Conservation (phyloP, 2,113 vertebrate genomes). For the Vulpes lagopus region DNA sequence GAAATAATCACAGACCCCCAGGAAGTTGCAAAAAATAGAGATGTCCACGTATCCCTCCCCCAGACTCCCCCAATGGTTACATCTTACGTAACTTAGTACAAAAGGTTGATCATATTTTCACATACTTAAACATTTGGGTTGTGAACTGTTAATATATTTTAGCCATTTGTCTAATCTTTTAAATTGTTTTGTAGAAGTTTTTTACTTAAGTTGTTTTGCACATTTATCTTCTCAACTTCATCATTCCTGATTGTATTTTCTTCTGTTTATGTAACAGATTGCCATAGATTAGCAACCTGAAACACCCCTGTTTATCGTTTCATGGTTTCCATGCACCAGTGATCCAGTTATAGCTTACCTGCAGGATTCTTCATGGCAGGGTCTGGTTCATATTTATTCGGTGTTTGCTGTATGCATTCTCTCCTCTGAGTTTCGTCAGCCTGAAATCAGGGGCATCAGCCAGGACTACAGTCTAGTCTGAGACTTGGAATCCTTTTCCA, state of each 20-base stretch:
- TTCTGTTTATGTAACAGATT: not conserved
- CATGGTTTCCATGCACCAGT: not conserved
- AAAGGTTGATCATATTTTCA: not conserved
- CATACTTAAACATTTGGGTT: not conserved
- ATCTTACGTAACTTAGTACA: not conserved
- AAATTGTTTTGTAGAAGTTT: not conserved
- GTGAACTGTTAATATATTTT: not conserved
- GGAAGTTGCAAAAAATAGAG: not conserved
- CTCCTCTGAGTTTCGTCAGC: not conserved
- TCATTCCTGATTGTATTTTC: conserved; percentile 17
- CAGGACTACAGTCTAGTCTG: not conserved
- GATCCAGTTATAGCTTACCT: not conserved
- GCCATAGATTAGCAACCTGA: not conserved
- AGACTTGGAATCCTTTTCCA: not conserved
- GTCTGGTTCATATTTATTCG: not conserved
- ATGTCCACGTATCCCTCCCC: not conserved
- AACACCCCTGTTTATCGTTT: not conserved
- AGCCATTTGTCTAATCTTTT: not conserved
- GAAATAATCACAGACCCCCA: not conserved
- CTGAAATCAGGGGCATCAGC: not conserved
- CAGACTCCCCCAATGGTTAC: not conserved
- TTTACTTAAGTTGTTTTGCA: not conserved
- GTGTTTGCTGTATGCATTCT: not conserved
- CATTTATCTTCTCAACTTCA: not conserved
- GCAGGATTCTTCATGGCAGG: not conserved